These are phyloP conservation scores for Euglossa dilemma DNA, from an alignment of 1,140 invertebrate species.

Conservation along the genomic window DNA sequence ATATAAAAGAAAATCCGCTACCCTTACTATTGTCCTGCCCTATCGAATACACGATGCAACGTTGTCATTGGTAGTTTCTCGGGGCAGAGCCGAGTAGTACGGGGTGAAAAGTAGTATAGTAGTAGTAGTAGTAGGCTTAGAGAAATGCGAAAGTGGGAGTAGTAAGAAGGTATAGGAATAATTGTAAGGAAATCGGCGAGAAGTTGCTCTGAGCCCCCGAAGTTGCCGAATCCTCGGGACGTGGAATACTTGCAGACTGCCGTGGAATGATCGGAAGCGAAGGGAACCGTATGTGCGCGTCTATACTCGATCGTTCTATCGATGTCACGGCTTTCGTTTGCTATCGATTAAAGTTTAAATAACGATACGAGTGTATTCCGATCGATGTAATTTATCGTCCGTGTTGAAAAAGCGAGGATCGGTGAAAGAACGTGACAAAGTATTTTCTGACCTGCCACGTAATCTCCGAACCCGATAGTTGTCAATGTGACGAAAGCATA, in stretches of 20 bases:
- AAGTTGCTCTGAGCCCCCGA: too few species aligned
- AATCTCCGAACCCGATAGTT: conserved; percentile 97
- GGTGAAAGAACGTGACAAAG: background rate
- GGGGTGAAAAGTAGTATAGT: too few species aligned
- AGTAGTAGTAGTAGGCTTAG: too few species aligned
- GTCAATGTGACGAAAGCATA: conserved; percentile 96
- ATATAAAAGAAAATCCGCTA: conserved; percentile 84
- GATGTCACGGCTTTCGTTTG: background rate
- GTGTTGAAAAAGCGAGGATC: background rate
- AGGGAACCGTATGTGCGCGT: background rate
- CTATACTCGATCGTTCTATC: background rate
- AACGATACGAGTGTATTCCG: background rate
- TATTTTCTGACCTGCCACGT: conserved; percentile 88
- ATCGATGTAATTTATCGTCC: background rate
- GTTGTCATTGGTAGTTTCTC: too few species aligned
- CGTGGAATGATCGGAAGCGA: too few species aligned
- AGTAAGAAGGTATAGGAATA: too few species aligned
- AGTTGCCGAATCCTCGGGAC: too few species aligned
- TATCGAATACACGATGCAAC: conserved; percentile 37
- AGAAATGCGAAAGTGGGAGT: too few species aligned
- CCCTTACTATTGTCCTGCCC: conserved; percentile 82
- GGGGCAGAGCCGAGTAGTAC: too few species aligned
- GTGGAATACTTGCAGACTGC: too few species aligned
- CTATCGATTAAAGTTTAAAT: too few species aligned
- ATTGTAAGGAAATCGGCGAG: too few species aligned